A percentile compares a stretch with the other conserved stretches of the same genome.
Conservation (phyloP, 1,140 invertebrate genomes). For the Heliconius eleuchia region DNA sequence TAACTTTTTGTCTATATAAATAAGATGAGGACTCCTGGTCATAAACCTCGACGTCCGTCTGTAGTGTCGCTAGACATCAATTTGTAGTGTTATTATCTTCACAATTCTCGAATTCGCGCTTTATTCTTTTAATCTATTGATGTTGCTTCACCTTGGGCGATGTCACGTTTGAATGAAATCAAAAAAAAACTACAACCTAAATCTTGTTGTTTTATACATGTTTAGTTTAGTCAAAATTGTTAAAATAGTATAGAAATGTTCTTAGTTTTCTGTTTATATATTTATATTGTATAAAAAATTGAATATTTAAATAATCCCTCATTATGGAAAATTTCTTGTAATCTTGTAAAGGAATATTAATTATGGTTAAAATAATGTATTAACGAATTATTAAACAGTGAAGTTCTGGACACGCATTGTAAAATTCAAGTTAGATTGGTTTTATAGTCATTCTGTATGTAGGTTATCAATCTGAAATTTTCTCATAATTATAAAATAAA, state of each 20-base stretch:
- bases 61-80: slow-evolving; percentile 78
- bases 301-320: slow-evolving; percentile 65
- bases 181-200: slow-evolving; percentile 60
- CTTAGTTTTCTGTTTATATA: slow-evolving; percentile 59
- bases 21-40: slow-evolving; percentile 31
- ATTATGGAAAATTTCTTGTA: slow-evolving; percentile 69
- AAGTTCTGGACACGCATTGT: slow-evolving; percentile 69
- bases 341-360: slow-evolving; percentile 72
- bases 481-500: slow-evolving; percentile 83
- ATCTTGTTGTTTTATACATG: slow-evolving; percentile 72
- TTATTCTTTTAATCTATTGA: slow-evolving; percentile 64
- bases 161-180: slow-evolving; percentile 67
- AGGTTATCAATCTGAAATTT: slow-evolving; percentile 82
- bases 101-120: slow-evolving; percentile 64
- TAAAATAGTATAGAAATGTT: slow-evolving; percentile 71
- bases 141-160: slow-evolving; percentile 74
- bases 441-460: slow-evolving; percentile 81
- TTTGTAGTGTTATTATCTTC: slow-evolving; percentile 66
- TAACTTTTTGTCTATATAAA: slow-evolving; percentile 25
- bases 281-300: slow-evolving; percentile 56
- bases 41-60: slow-evolving; percentile 30
- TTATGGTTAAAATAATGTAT: slow-evolving; percentile 61
- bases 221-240: slow-evolving; percentile 75
- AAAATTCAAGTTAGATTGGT: slow-evolving; percentile 79
- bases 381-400: slow-evolving; percentile 61